Base-by-base conservation (phyloP, 2,888 invertebrate species). In the Chymomyza procnemis region DNA sequence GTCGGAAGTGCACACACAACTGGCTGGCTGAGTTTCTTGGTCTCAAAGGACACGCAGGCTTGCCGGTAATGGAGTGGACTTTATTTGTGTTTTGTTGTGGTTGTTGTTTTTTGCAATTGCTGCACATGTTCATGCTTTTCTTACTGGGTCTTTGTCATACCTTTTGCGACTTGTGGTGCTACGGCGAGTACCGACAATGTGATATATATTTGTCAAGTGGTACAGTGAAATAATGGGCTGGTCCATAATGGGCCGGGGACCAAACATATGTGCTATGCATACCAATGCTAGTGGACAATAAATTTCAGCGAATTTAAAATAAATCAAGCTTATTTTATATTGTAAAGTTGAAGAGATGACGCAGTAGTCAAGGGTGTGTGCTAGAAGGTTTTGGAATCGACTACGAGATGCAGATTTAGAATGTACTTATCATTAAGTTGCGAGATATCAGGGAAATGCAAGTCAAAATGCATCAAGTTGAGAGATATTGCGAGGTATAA, bases 41-140 rank as follows among this genome's bases (percentile, higher is more conserved):
- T 78, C 78, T 77, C 77, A 58, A 69, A 78, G 75, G 71, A 67
- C 65, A 19, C 47, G 48, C 55, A 60, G 65, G 61, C 67, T 64
- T 73, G 74, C 70, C 80, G 80, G 88, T 89, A 88, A 88, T 88
- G 87, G 89, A 88, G 84, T 89, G 88, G 83, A 89, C 79, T 87
- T 78, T 86, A 88, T 88, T 89, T 89, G 88, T 76, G 75, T 78
- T 74, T 58, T 58, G 62, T 18, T 18, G 48, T 56, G 57, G 72
- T 73, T 72, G 61, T 55, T 47, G 34, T 55, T 67, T 50, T n/a
- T 47, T 50, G 48, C 5, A 18, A 30, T 46, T 26, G 46, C 48
- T 61, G 48, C 62, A 68, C 69, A 69, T 73, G 56, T 22, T 63
- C 57, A 21, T 67, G 73, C 57, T 57, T 64, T 46, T 47, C 22